phyloP scores from a whole-genome alignment of 2,888 invertebrate species.

The Microplitis deprimator region DNA sequence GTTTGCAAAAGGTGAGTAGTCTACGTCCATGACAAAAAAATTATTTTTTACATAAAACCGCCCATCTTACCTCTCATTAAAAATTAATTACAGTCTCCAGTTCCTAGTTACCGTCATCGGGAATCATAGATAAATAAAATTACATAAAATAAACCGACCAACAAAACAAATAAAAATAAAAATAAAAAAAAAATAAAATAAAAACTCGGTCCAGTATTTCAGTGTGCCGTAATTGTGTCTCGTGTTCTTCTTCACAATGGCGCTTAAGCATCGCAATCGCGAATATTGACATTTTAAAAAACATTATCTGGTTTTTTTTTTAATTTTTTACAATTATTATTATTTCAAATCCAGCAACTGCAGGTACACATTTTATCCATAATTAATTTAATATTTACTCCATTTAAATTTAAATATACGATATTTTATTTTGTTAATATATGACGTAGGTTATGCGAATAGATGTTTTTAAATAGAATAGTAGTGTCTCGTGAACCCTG shows the following conservation, averaged over 20 bases:
- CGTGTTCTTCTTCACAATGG: constrained; percentile 63
- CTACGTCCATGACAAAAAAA: constrained; percentile 49
- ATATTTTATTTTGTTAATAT: constrained; percentile 7
- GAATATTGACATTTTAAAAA: constrained; percentile 67
- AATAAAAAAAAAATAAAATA: constrained; percentile 36
- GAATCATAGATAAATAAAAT: constrained; percentile 11
- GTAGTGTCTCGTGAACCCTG: constrained; percentile 70
- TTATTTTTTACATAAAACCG: constrained; percentile 18
- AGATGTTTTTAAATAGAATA: constrained; percentile 70
- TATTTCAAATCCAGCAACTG: neutral
- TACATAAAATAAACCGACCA: neutral
- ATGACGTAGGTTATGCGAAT: constrained; percentile 65
- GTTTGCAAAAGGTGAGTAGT: constrained; percentile 83
- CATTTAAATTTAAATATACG: too few relatives aligned
- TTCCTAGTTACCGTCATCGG: too few relatives aligned
- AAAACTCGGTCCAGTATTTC: constrained; percentile 38
- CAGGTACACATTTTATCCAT: neutral
- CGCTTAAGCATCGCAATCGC: constrained; percentile 67
- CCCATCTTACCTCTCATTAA: neutral
- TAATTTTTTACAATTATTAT: constrained; percentile 53
- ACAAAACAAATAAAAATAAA: neutral
- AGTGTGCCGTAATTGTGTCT: constrained; percentile 34
- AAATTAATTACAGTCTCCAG: too few relatives aligned
- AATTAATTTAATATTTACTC: neutral
- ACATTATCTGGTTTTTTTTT: constrained; percentile 62